Conservation (phyloP, 2,797 vertebrate genomes). For the Pogonophryne albipinna region DNA sequence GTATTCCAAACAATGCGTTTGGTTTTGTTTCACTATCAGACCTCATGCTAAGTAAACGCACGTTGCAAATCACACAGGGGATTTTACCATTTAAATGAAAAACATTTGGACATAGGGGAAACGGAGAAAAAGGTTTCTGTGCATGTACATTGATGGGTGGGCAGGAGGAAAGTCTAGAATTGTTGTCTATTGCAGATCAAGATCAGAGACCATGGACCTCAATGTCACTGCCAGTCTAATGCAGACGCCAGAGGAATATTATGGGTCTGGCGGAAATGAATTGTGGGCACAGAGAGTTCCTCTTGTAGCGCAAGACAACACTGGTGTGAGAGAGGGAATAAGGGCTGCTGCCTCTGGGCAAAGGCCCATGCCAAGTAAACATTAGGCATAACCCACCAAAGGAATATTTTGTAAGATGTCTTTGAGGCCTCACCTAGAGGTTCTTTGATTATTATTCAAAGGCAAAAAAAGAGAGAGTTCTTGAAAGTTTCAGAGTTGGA, state of each 20-base stretch:
- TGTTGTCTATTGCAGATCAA: slow-evolving; percentile 73
- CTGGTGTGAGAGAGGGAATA: slow-evolving; percentile 77
- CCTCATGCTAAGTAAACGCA: slow-evolving; percentile 28
- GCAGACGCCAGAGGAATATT: slow-evolving; percentile 80
- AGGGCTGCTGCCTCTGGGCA: slow-evolving; percentile 74
- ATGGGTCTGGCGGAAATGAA: slow-evolving; percentile 83
- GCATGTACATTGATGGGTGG: slow-evolving; percentile 66
- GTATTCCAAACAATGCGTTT: slow-evolving; percentile 16
- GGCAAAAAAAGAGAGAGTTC: slow-evolving; percentile 78
- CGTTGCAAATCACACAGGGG: slow-evolving; percentile 21
- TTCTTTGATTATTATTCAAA: slow-evolving; percentile 79
- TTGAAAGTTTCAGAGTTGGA: slow-evolving; percentile 74
- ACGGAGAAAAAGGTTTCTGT: slow-evolving; percentile 53
- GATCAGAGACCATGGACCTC: slow-evolving; percentile 66
- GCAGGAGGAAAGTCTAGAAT: slow-evolving; percentile 68
- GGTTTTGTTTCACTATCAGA: slow-evolving; percentile 31
- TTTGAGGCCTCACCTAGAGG: slow-evolving; percentile 77
- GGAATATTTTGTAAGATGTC: slow-evolving; percentile 81
- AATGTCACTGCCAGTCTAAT: slow-evolving; percentile 77
- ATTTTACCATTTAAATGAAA: slow-evolving; percentile 52
- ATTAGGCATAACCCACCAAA: slow-evolving; percentile 77
- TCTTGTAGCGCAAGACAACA: slow-evolving; percentile 80
- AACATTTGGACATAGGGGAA: slow-evolving; percentile 49
- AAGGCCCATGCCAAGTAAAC: slow-evolving; percentile 82
- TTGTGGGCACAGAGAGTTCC: slow-evolving; percentile 82